Conservation (phyloP, 2,888 invertebrate species). For the Ennomos fuscantarius region DNA sequence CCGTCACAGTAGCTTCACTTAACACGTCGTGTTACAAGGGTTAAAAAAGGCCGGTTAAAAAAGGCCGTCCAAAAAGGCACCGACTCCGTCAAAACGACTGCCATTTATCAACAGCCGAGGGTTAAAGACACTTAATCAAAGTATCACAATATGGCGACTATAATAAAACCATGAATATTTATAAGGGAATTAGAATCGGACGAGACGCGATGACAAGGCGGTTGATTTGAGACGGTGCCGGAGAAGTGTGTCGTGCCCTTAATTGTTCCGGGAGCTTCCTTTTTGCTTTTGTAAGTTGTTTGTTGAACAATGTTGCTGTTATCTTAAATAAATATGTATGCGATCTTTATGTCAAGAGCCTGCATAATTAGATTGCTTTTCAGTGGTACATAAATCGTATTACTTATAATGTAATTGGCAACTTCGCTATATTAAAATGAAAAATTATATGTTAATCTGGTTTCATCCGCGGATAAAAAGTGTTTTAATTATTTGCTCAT, state of each 20-base stretch:
- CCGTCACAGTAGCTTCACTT: slow-evolving; percentile 31
- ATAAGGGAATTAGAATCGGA: slow-evolving; percentile 72
- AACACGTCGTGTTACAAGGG: slow-evolving; percentile 17
- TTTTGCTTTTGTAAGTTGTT: slow-evolving; percentile 27
- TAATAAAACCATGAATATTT: slow-evolving; percentile 79
- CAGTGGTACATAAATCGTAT: too few relatives aligned
- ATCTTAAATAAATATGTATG: slow-evolving; percentile 5
- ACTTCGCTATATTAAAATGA: too few relatives aligned
- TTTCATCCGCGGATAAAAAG: too few relatives aligned
- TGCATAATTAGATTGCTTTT: too few relatives aligned
- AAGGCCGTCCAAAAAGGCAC: slow-evolving; percentile 50
- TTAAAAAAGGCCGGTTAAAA: slow-evolving; percentile 39
- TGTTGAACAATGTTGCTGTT: slow-evolving; percentile 15
- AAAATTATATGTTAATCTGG: too few relatives aligned
- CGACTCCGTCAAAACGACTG: slow-evolving; percentile 36
- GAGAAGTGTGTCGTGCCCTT: slow-evolving; percentile 52
- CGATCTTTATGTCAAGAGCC: too few relatives aligned
- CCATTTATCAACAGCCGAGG: slow-evolving; percentile 70
- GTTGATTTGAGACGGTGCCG: slow-evolving; percentile 65
- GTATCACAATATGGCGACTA: slow-evolving; percentile 77
- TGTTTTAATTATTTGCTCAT: too few relatives aligned
- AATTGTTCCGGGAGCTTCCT: slow-evolving; percentile 56
- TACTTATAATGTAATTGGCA: too few relatives aligned
- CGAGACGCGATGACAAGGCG: slow-evolving; percentile 54
- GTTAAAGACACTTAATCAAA: slow-evolving; percentile 79